A percentile compares a stretch with the other conserved stretches of the same genome.
Evolutionary conservation across 2,113 vertebrate species (phyloP).

Genomic region (Rallus limicola): DNA sequence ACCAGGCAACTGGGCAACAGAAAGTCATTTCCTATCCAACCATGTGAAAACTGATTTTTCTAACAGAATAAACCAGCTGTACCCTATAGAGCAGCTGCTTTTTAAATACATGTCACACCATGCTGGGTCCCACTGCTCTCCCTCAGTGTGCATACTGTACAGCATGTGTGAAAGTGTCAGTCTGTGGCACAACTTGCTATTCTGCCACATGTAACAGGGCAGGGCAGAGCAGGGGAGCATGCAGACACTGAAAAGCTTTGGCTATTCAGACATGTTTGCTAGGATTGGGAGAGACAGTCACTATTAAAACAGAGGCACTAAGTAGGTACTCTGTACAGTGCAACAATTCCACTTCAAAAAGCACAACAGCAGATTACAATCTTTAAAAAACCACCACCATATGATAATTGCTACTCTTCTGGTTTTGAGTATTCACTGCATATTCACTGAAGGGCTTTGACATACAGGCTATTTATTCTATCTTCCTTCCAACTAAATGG

Average conservation of each 20-base stretch:
- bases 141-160: neutral
- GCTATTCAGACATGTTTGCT: slow-evolving; percentile 65
- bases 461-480: neutral
- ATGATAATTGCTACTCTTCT: neutral
- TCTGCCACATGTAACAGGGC: slow-evolving; percentile 70
- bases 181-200: slow-evolving; percentile 68
- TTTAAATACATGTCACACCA: neutral
- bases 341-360: neutral
- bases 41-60: neutral
- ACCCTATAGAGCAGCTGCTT: neutral
- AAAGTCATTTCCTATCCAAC: neutral
- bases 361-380: neutral
- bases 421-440: neutral
- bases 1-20: neutral
- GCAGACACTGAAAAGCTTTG: slow-evolving; percentile 71
- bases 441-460: neutral
- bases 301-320: slow-evolving; percentile 35
- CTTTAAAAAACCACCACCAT: neutral
- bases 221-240: slow-evolving; percentile 47
- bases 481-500: neutral
- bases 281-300: slow-evolving; percentile 43
- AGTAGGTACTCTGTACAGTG: neutral
- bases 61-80: neutral
- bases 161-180: neutral
- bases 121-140: neutral